Conservation (phyloP, 53 echinoderm and acorn worm genomes). For the Actinopyga echinites region DNA sequence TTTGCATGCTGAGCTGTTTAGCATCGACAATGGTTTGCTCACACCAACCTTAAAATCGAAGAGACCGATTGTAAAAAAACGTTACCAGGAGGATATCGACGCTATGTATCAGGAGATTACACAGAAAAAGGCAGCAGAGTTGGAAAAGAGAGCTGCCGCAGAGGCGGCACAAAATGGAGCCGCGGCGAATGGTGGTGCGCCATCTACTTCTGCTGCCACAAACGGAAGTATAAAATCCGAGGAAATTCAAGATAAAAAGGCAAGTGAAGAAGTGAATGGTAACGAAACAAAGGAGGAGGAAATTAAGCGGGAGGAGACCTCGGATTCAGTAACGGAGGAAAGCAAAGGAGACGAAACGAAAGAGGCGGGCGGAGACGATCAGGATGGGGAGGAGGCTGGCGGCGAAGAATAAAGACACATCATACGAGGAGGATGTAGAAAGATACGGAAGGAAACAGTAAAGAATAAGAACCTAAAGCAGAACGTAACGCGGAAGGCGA, state of each 20-base stretch:
- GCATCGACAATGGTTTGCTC: conserved; percentile 78
- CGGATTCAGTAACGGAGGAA: background rate
- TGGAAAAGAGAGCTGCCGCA: background rate
- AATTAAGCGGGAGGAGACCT: background rate
- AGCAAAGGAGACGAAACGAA: background rate
- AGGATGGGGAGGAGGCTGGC: background rate
- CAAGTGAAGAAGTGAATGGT: background rate
- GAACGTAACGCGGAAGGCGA: background rate
- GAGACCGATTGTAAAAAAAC: conserved; percentile 60
- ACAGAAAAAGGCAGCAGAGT: background rate
- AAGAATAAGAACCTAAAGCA: background rate
- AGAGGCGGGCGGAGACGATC: background rate
- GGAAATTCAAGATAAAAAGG: background rate
- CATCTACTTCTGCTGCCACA: background rate
- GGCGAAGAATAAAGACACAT: background rate
- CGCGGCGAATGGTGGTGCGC: background rate
- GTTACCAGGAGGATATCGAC: conserved; percentile 44
- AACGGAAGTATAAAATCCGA: background rate
- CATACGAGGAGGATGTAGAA: background rate
- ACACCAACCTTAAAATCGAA: conserved; percentile 92
- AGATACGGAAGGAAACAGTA: background rate
- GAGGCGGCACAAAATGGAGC: background rate
- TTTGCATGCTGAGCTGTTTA: conserved; percentile 67
- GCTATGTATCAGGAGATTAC: conserved; percentile 40
- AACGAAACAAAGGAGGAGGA: background rate